phyloP scores from a whole-genome alignment of 2,797 vertebrate species.

The Mormyrops boulengeri region DNA sequence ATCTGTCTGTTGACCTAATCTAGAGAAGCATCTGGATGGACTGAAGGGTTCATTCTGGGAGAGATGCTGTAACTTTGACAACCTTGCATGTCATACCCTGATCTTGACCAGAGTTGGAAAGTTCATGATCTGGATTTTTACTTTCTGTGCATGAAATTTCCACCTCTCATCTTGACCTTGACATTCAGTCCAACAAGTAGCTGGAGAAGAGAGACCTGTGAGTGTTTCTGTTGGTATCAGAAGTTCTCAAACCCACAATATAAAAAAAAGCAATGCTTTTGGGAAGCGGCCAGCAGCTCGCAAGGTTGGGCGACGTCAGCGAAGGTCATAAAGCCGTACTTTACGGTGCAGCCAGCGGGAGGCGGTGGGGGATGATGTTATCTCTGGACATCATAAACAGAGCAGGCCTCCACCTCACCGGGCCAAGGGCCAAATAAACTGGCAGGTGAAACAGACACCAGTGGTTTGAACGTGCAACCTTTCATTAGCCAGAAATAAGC shows the following conservation, averaged over 20 bases:
- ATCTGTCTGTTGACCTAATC: neutral
- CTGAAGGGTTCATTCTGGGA: neutral
- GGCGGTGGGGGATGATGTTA: neutral
- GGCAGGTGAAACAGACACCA: neutral
- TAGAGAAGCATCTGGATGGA: neutral
- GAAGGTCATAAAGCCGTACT: neutral
- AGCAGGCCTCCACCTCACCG: neutral
- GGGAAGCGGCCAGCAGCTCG: neutral
- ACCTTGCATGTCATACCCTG: neutral
- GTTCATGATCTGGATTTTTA: neutral
- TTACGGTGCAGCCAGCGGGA: neutral
- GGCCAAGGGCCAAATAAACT: neutral
- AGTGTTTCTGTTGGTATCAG: neutral
- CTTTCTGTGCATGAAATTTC: neutral
- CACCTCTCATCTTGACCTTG: neutral
- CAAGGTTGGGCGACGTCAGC: neutral
- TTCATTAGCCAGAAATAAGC: conserved; percentile 1
- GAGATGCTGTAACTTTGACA: neutral
- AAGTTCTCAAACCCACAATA: neutral
- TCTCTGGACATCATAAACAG: conserved; percentile 3
- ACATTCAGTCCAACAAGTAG: neutral
- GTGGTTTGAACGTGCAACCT: neutral
- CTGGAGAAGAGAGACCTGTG: neutral
- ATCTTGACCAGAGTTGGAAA: neutral
- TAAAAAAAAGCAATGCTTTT: neutral